Evolutionary conservation across 2,113 vertebrate genomes (phyloP).

Genomic region (Nasalis larvatus): DNA sequence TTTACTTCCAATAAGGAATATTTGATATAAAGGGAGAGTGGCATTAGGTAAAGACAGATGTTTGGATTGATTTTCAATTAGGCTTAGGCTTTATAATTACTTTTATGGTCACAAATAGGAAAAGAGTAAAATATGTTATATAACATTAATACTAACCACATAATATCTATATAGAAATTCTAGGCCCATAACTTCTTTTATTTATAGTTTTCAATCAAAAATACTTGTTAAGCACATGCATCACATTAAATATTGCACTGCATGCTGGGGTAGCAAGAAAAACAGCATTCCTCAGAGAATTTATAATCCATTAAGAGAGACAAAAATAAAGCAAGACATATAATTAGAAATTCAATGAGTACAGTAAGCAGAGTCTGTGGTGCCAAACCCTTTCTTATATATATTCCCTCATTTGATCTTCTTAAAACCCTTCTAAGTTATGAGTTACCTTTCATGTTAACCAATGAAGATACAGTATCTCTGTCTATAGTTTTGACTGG

Average conservation of each 20-base stretch:
- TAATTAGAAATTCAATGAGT: background rate
- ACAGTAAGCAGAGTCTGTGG: background rate
- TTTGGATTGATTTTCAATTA: background rate
- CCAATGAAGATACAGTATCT: background rate
- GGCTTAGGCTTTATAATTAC: background rate
- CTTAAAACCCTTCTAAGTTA: background rate
- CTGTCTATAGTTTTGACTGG: background rate
- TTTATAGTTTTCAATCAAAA: background rate
- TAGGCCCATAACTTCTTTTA: background rate
- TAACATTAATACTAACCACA: background rate
- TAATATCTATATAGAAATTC: background rate
- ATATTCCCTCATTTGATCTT: background rate
- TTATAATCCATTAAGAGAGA: background rate
- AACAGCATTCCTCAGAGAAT: background rate
- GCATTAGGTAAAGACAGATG: background rate
- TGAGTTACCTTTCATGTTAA: background rate
- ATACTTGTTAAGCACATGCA: background rate
- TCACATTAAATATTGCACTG: background rate
- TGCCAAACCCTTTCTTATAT: background rate
- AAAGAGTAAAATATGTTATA: background rate
- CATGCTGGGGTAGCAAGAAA: background rate
- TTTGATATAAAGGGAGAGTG: background rate
- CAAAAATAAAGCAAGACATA: constrained; percentile 19
- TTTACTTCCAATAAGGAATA: background rate
- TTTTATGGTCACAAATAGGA: background rate